phyloP scores from a whole-genome alignment of 2,113 vertebrate genomes.

The Poeciliopsis prolifica region DNA sequence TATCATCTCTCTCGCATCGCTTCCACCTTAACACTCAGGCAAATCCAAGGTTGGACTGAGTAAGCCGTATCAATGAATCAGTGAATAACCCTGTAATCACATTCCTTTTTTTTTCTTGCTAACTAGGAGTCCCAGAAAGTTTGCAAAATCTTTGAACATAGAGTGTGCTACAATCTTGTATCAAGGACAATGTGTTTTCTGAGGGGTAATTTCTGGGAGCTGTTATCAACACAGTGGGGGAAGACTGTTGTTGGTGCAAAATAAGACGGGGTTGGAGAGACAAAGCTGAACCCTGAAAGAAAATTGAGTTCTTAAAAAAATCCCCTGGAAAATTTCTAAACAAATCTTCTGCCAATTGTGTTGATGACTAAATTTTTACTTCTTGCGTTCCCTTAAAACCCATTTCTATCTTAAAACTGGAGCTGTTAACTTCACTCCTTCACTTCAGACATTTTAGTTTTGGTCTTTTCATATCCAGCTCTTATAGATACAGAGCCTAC shows the following conservation, averaged over 20 bases:
- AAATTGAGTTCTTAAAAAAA: background rate
- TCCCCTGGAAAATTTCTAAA: background rate
- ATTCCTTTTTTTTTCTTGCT: constrained; percentile 47
- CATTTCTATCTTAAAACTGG: background rate
- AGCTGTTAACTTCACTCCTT: background rate
- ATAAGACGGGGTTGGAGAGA: constrained; percentile 25
- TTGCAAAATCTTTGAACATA: constrained; percentile 53
- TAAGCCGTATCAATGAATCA: constrained; percentile 53
- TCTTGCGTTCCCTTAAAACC: background rate
- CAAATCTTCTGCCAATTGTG: background rate
- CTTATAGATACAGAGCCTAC: background rate
- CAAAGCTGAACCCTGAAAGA: constrained; percentile 18
- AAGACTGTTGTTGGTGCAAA: constrained; percentile 23
- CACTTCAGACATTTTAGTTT: background rate
- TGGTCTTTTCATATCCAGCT: background rate
- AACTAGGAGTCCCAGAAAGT: constrained; percentile 50
- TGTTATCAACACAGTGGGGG: constrained; percentile 62
- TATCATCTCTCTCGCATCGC: constrained; percentile 11
- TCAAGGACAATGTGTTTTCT: constrained; percentile 64
- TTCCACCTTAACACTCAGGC: constrained; percentile 36
- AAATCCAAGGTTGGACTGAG: constrained; percentile 55
- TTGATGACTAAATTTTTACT: background rate
- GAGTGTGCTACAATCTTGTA: constrained; percentile 51
- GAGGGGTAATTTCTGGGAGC: constrained; percentile 51
- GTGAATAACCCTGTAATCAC: constrained; percentile 56